Evolutionary conservation across 1,140 invertebrate species (phyloP), one percentile per base, ranked within the genome.

Genomic region (Drosophila elegans): DNA sequence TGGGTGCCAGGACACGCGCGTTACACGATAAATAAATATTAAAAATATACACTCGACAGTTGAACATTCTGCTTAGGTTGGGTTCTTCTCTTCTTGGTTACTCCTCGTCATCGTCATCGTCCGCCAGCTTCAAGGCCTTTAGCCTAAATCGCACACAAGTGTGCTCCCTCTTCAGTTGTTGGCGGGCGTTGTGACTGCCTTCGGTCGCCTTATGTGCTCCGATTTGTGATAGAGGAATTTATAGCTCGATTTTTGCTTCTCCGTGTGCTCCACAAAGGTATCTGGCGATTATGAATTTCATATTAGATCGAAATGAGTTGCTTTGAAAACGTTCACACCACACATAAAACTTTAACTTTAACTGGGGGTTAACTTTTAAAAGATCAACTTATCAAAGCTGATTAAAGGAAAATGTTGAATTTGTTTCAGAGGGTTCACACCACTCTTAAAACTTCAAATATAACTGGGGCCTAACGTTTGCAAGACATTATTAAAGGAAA

Each of bases 141-240:
- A 7, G 36, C 13, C 21, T 39, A 12, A 36, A 25, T 4, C 6
- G 29, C 5, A 13, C n/a, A 25, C 38, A 27, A 32, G 4, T 4
- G 13, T 49, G 13, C 59, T 48, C 42, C 44, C 68, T 62, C 25
- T 52, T 84, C 41, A 80, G 21, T 85, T 80, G 21, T 85, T 80
- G 51, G 51, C 13, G 9, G 57, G 36, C 11, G 57, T 46, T 11
- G 41, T 66, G 39, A 38, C 38, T 7, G 51, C 41, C 52, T 90
- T 89, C 3, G 80, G 32, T 9, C 83, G 38, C 57, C 83, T 51
- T 77, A 88, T 89, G 32, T 89, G 84, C 51, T 89, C 84, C 48
- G 84, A 89, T 38, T 88, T 88, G 72, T 80, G 84, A 42, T 86
- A 90, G 5, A 90, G 78, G 73, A 90, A 90, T 71, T 85, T 74